Base-by-base conservation (phyloP, 1,140 invertebrate genomes). In the Cataglyphis hispanica region DNA sequence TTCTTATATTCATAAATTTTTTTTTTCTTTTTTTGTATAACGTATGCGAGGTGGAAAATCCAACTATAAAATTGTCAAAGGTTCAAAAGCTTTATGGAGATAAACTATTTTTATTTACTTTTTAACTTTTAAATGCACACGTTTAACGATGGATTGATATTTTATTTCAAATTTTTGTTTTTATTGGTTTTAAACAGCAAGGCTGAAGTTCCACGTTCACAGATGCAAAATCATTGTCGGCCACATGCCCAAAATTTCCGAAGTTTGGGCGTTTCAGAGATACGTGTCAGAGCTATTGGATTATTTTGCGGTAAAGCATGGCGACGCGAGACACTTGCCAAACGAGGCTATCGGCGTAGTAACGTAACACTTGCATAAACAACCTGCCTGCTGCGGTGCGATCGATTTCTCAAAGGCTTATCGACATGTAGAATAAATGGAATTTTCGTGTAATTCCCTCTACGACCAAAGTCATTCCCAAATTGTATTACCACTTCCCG, bases 341-440 rank as follows among this genome's bases (percentile, higher is more conserved):
- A 86, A 86, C 80, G 67, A 86, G 85, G 85, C 85, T 86, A 86
- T 86, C 81, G 85, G 85, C 85, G 85, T 84, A 80, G 85, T 86
- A 86, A 86, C 85, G 85, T 86, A 86, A 86, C 80, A 86, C 85
- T 86, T 86, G 85, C 85, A 86, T 86, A 86, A 86, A 86, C 85
- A 86, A 86, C 80, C 80, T 84, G 80, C 69, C 53, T 50, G 61
- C 60, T 80, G 63, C 76, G 80, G 60, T 84, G 46, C 78, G 70
- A 86, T 86, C 85, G 85, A 86, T 86, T 86, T 72, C 60, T 74
- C 85, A 76, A 63, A 74, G 75, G 76, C 80, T 84, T 87, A 85
- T 87, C 85, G 80, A 83, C 78, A 83, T 37, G 27, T 72, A 74
- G 78, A 83, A 83, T 83, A 83, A 83, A 83, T 83, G 78, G 78